These are phyloP conservation scores for Pachydiplax longipennis DNA, from an alignment of 2,888 invertebrate genomes.

Conservation along the genomic window DNA sequence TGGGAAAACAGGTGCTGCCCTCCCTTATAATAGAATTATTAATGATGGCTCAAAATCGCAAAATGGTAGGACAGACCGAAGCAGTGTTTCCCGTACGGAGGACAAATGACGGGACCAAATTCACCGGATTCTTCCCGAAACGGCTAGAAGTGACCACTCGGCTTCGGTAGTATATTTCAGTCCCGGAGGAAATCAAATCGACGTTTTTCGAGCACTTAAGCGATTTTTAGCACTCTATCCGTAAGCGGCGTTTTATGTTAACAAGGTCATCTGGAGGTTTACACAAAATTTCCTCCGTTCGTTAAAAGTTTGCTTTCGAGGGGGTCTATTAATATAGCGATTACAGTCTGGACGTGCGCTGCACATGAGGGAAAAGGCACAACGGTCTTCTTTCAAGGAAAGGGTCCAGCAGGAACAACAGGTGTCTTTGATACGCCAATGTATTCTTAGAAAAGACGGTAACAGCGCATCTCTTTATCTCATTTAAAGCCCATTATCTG, in stretches of 20 bases:
- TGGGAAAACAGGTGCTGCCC: background rate
- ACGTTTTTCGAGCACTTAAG: background rate
- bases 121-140: background rate
- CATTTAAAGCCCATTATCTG: background rate
- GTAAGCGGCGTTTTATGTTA: background rate
- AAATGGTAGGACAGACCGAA: background rate
- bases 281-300: background rate
- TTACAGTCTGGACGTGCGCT: background rate
- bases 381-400: background rate
- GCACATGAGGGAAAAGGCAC: background rate
- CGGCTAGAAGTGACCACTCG: no score
- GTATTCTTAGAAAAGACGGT: background rate
- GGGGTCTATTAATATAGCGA: background rate
- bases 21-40: background rate
- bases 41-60: background rate
- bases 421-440: background rate
- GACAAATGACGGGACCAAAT: background rate
- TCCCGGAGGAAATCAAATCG: background rate
- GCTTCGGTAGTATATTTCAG: no score
- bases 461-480: background rate
- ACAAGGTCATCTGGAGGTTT: background rate
- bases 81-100: background rate
- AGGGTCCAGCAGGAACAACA: background rate
- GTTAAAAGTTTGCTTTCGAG: background rate
- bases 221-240: background rate